These are phyloP conservation scores for Hymenopus coronatus DNA, from an alignment of 2,888 invertebrate genomes.

Conservation along the genomic window DNA sequence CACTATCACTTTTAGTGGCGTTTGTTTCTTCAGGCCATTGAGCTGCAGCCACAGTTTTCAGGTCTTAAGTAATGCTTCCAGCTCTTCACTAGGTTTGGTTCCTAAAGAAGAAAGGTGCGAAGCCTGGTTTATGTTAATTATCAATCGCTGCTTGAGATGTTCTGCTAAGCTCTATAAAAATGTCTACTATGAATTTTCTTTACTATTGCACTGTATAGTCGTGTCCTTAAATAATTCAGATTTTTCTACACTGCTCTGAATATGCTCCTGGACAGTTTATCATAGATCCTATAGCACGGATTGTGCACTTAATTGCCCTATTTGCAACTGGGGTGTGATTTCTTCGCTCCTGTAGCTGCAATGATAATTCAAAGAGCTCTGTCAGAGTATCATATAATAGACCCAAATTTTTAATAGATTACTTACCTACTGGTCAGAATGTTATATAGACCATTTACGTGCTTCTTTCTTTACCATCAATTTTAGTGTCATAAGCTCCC, in stretches of 20 bases:
- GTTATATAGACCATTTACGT: too few species aligned
- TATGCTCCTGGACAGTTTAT: background rate
- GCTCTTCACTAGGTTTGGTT: background rate
- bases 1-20: too few species aligned
- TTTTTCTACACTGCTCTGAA: background rate
- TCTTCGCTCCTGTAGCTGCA: background rate
- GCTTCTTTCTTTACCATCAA: background rate
- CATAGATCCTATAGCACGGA: too few species aligned
- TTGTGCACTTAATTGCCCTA: background rate
- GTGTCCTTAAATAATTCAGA: background rate
- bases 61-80: background rate
- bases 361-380: background rate
- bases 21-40: too few species aligned
- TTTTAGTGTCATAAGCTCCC: background rate
- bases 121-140: background rate
- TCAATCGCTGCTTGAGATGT: background rate
- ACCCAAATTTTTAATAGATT: background rate
- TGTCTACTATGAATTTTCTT: background rate
- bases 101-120: background rate
- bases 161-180: background rate
- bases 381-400: background rate
- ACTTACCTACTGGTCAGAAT: background rate
- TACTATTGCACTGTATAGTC: background rate
- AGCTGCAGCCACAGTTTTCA: too few species aligned
- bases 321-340: background rate